Evolutionary conservation across 2,113 vertebrate genomes (phyloP).

Genomic region (Ophiodon elongatus): DNA sequence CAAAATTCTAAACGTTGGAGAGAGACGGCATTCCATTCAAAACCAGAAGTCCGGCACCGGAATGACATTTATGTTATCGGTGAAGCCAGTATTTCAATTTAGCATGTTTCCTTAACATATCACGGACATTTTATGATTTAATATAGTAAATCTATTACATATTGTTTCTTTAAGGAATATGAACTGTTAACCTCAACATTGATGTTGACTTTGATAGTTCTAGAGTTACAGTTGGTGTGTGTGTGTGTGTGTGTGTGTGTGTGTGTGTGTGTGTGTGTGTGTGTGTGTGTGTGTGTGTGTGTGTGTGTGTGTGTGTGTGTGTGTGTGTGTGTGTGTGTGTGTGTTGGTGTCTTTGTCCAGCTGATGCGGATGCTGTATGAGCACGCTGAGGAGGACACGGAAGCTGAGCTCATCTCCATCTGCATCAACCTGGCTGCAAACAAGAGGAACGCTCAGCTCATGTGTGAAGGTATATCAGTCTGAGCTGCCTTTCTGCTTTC

Average conservation of each 20-base stretch:
- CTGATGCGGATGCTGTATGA: conserved; percentile 97
- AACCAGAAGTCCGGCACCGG: no score
- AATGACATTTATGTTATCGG: no score
- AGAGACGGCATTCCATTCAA: no score
- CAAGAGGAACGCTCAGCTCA: conserved; percentile 93
- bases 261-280: no score
- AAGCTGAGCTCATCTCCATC: conserved; percentile 94
- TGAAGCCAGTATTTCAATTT: neutral
- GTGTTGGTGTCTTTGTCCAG: conserved; percentile 76
- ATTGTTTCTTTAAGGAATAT: neutral
- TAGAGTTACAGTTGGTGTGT: neutral
- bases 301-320: no score
- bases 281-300: neutral
- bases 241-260: neutral
- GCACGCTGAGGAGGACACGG: conserved; percentile 90
- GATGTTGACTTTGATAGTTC: neutral
- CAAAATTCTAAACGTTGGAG: no score
- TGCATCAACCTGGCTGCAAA: conserved; percentile 98
- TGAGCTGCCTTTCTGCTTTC: neutral
- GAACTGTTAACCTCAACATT: neutral
- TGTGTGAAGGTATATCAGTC: conserved; percentile 90
- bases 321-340: no score
- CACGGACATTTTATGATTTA: neutral
- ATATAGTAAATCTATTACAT: neutral
- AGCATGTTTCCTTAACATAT: neutral